Base-by-base conservation (phyloP, 2,888 invertebrate species). In the Agriopis marginaria region DNA sequence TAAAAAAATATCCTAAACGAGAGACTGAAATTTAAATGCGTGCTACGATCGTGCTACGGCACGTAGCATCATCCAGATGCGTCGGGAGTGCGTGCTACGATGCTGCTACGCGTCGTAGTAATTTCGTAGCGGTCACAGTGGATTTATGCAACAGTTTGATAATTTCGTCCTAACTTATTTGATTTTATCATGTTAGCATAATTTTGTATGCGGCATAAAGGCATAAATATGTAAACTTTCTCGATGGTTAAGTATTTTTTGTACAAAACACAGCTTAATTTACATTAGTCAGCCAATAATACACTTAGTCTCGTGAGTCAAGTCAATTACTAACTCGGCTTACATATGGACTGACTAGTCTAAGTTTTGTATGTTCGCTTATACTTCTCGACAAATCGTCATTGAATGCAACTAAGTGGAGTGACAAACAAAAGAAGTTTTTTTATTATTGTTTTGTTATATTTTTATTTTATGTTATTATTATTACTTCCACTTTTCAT, bases 71-170 rank as follows among this genome's bases (percentile, higher is more conserved):
- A n/a, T 5, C 23, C 7, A 14, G 51, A 3, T 59, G 39, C 59
- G 32, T 42, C 66, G 59, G 44, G 17, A 59, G 8, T 66, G 66
- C 61, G 39, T 53, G 66, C 66, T 66, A 67, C 62, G 62, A 49
- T 12, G 11, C 7, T 11, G 42, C 56, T 61, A 58, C 56, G 58
- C 11, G 40, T 40, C 54, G 59, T 60, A 60, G 59, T 47, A 59
- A 32, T 47, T 47, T 59, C n/a, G 59, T 66, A 59, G 51, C 10
- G 44, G 58, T 17, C 45, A 58, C 7, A 17, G 58, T 58, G 6
- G 23, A 58, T 23, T 56, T 44, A 44, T 44, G 45, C 12, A 58
- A 5, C 12, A 39, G 54, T 39, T 42, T 56, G 17, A 4, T 42
- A 56, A 14, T 40, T 54, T 54, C 3, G 12, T 39, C n/a, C n/a